phyloP scores from a whole-genome alignment of 2,888 invertebrate species.

The Bugulina stolonifera region DNA sequence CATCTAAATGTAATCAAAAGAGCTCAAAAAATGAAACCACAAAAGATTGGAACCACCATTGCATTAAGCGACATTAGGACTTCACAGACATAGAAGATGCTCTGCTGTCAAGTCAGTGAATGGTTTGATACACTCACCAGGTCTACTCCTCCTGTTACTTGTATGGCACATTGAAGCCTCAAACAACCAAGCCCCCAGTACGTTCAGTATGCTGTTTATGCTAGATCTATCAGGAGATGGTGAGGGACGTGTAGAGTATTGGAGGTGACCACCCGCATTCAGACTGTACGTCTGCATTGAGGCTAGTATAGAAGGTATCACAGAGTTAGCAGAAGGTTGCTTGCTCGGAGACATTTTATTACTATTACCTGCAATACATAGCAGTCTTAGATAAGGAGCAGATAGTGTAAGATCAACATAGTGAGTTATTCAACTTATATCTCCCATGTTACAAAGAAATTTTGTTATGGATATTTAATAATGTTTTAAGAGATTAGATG shows the following conservation, averaged over 20 bases:
- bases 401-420: no score
- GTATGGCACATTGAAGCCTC: constrained; percentile 76
- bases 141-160: neutral
- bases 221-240: constrained; percentile 64
- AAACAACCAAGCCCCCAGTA: constrained; percentile 94
- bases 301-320: neutral
- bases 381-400: no score
- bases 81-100: no score
- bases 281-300: neutral
- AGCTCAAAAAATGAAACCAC: no score
- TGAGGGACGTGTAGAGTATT: constrained; percentile 34
- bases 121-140: constrained; percentile 1
- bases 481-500: no score
- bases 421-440: no score
- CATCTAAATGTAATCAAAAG: no score
- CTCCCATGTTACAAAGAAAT: no score
- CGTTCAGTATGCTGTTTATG: constrained; percentile 87
- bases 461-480: no score
- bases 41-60: no score
- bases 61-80: no score
- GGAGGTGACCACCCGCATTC: neutral
- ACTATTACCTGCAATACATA: neutral
- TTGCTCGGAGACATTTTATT: constrained; percentile 3
- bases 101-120: no score
- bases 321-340: neutral